Evolutionary conservation across 2,888 invertebrate genomes (phyloP), one percentile per base, ranked within the genome.

Genomic region (Rosalia funebris): DNA sequence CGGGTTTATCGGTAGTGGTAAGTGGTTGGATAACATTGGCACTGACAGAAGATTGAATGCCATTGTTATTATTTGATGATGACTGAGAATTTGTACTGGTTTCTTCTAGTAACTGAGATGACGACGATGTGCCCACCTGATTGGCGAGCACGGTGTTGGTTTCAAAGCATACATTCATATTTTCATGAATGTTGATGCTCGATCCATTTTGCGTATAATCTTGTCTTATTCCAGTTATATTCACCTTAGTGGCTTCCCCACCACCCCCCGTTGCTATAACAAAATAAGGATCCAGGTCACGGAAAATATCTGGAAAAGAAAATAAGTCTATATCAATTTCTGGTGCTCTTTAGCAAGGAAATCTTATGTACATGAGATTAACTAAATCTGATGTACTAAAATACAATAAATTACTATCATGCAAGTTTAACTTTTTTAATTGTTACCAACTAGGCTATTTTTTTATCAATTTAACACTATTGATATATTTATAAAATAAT

Each of bases 161-260:
- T 63, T 78, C 79, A 62, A 80, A 72, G 73, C 81, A 81, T 60
- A 80, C 74, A 71, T 79, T 81, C 81, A 81, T 81, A 74, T 71
- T 71, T 69, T 73, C 57, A 68, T 54, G 48, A 58, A 62, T 58
- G 48, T 61, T 56, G 47, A 65, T 60, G 69, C 50, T 56, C 44
- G 62, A 62, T 60, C 63, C 74, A 75, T 76, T 60, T 68, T 71
- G 66, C 42, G 48, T 65, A 34, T 56, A 55, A 47, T 50, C 44
- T 42, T 44, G 14, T 62, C 12, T 41, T 46, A 34, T 46, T 16
- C 37, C 39, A 46, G 20, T 9, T 41, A 32, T 41, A 31, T 37
- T 34, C 14, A 16, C 25, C 45, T 32, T 61, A 66, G 71, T 63
- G 72, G 73, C 62, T 59, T 65, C 63, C 74, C 77, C 78, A 67